Evolutionary conservation across 2,888 invertebrate genomes (phyloP), one percentile per base, ranked within the genome.

Genomic region (Napeogenes inachia): DNA sequence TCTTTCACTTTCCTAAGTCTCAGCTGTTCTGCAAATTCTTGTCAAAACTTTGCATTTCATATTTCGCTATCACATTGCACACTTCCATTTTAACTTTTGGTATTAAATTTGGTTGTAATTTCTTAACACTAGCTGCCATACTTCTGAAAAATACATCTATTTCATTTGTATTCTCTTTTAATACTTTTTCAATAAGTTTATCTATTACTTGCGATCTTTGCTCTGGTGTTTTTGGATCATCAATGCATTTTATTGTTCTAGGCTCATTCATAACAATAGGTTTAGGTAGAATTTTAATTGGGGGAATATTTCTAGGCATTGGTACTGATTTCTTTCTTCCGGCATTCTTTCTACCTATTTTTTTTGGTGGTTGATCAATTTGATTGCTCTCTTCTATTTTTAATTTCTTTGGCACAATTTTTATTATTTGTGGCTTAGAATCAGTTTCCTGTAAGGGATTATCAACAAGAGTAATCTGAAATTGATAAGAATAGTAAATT

Each of bases 11-110:
- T 21, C 1, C 21, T 13, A 55, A 21, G 13, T 53, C 32, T 62
- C 38, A 66, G 59, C 63, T 59, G 53, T 66, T 68, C 55, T 70
- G 67, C 10, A 62, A 10, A 61, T 75, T 84, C 67, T 84, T 89
- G 45, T 88, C 87, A 72, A 87, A 89, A 75, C 82, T 89, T 68
- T 89, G 89, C 89, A 90, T 89, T 77, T 90, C 90, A 73, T 90
- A 90, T 71, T 89, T 90, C 0, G 90, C 90, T 60, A 90, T 89
- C 4, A 90, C 89, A 77, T 88, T 90, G 66, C 90, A 90, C 30
- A 90, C 90, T 75, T 90, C 90, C 90, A 90, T 89, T 69, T 90
- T 90, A 0, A 89, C 89, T 78, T 89, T 89, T 32, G 90, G 90
- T 71, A 90, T 89, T 68, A 90, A 75, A 72, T 85, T 88, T 8